phyloP scores from a whole-genome alignment of 2,888 invertebrate genomes.

The Melipona bicolor region DNA sequence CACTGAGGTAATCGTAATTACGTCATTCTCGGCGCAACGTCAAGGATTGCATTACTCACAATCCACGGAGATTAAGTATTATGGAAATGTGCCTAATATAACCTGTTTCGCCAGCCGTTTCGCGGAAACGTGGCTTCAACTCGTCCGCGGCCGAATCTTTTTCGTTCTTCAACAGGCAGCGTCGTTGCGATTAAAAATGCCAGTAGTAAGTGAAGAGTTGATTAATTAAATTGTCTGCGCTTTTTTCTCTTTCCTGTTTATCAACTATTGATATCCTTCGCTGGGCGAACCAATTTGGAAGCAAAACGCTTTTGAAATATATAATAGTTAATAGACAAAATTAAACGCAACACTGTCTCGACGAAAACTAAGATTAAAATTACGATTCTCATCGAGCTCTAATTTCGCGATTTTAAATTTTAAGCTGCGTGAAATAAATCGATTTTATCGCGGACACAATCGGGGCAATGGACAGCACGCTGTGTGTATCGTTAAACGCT shows the following conservation, averaged over 20 bases:
- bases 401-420: conserved; percentile 10
- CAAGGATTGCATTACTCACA: conserved; percentile 49
- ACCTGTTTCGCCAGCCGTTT: conserved; percentile 13
- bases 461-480: background rate
- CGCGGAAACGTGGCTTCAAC: conserved; percentile 1
- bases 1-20: conserved; percentile 50
- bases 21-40: conserved; percentile 47
- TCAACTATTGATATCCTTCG: too few species aligned
- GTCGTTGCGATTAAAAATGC: background rate
- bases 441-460: background rate
- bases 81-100: conserved; percentile 40
- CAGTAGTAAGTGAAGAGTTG: too few species aligned
- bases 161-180: too few species aligned
- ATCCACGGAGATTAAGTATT: conserved; percentile 40
- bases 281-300: too few species aligned
- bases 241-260: too few species aligned
- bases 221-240: too few species aligned
- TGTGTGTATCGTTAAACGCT: background rate
- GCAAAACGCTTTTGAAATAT: too few species aligned
- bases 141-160: background rate
- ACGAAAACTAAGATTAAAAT: too few species aligned
- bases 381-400: background rate
- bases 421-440: conserved; percentile 22
- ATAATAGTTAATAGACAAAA: too few species aligned
- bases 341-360: too few species aligned